These are phyloP conservation scores for Grammomys dolichurus DNA, from an alignment of 2,113 vertebrate species.

Conservation along the genomic window DNA sequence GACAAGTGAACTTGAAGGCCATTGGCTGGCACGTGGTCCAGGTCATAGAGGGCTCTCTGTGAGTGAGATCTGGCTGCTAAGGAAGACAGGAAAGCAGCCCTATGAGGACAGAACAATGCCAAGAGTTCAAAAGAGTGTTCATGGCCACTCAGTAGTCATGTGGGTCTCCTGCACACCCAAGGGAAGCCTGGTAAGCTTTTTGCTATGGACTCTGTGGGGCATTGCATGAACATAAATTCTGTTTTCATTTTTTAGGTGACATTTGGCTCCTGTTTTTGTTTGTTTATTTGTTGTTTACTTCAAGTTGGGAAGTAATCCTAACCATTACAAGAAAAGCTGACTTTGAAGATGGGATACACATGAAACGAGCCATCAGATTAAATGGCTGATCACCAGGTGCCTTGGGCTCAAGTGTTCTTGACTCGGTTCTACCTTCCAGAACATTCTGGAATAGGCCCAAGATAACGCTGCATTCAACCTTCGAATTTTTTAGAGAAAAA, in stretches of 20 bases:
- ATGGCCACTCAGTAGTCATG: accelerated
- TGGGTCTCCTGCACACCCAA: not conserved
- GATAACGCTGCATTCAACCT: not conserved
- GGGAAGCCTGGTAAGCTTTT: not conserved
- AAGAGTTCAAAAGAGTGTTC: accelerated
- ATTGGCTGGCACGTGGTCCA: not conserved
- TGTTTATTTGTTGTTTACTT: not conserved
- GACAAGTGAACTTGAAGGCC: not conserved
- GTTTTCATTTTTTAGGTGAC: constrained; percentile 21
- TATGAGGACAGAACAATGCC: accelerated
- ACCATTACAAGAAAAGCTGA: not conserved
- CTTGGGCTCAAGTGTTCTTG: not conserved
- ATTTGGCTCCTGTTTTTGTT: not conserved
- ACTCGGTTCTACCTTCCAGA: not conserved
- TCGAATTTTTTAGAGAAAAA: not conserved
- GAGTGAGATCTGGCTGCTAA: not conserved
- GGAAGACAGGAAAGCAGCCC: not conserved
- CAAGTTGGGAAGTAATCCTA: not conserved
- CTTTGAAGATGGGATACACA: not conserved
- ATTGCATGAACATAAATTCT: constrained; percentile 4
- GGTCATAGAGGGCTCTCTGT: not conserved
- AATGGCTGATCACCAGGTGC: not conserved
- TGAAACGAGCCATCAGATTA: not conserved
- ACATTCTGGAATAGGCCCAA: not conserved
- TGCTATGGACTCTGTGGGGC: not conserved